Evolutionary conservation across 1,140 invertebrate genomes (phyloP), one percentile per base, ranked within the genome.

Genomic region (Orchesella cincta): DNA sequence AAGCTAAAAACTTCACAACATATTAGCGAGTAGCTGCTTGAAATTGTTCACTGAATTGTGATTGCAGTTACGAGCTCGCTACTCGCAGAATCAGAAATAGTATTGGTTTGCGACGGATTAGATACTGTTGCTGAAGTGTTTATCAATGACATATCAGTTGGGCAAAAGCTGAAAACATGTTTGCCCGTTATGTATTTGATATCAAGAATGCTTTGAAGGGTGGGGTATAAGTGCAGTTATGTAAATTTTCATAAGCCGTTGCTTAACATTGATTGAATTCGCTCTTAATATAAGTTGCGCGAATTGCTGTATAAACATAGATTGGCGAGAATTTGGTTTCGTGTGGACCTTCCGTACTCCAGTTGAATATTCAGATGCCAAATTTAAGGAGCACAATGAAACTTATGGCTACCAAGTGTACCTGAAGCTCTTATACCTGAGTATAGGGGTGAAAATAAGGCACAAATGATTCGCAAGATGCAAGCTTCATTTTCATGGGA

Each of bases 391-490:
- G 52, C 88, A 91, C 83, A 33, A 75, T 18, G 84, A 83, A 31
- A 79, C 83, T 57, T 82, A 86, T 29, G 78, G 84, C 0, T 93
- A 96, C 81, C 84, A 86, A 36, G 89, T 97, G 92, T 92, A 0
- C 96, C 95, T 8, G 86, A 88, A 18, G 98, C 96, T 85, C 91
- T 93, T 0, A 90, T 91, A 1, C 80, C 86, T 0, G 85, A 86
- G 1, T 97, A 98, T 82, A 90, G 96, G 79, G 98, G 98, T 0
- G 95, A 98, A 85, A 98, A 96, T 84, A 94, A 98, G 83, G 91
- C 91, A 2, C 98, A 99, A 85, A 93, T 96, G 85, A 90, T 99
- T 72, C 88, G 97, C 74, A 99, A 99, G 87, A 96, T 96, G 91
- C 97, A 98, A 87, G 92, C 94, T 0, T 96, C 95, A 16, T 99